These are phyloP conservation scores for Notodonta ziczac DNA, from an alignment of 2,888 invertebrate genomes.

Conservation along the genomic window DNA sequence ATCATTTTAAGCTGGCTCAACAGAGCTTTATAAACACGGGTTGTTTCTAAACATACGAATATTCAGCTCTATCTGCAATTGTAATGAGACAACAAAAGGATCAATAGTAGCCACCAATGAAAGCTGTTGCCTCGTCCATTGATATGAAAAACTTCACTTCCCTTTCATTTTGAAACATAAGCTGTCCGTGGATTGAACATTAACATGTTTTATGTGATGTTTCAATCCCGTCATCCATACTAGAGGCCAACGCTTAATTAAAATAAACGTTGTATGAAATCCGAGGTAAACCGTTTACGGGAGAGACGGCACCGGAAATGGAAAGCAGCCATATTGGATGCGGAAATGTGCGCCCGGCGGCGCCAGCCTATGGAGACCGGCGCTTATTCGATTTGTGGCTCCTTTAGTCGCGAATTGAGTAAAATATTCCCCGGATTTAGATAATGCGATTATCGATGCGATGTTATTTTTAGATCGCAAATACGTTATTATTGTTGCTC, in stretches of 20 bases:
- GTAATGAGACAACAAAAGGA: neutral
- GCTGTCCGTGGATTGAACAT: constrained; percentile 21
- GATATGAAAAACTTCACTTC: constrained; percentile 20
- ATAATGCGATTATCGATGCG: constrained; percentile 2
- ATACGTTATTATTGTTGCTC: too few relatives aligned
- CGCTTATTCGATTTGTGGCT: constrained; percentile 44
- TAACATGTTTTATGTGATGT: constrained; percentile 23
- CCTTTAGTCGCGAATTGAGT: constrained; percentile 27
- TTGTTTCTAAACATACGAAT: too few relatives aligned
- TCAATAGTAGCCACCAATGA: neutral
- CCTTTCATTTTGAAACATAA: constrained; percentile 28
- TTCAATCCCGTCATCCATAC: constrained; percentile 42
- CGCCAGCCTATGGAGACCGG: constrained; percentile 26
- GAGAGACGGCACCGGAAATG: constrained; percentile 75
- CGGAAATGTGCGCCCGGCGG: constrained; percentile 70
- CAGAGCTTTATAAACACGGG: too few relatives aligned
- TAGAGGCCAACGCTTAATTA: constrained; percentile 52
- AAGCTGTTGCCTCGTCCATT: neutral
- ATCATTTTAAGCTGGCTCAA: too few relatives aligned
- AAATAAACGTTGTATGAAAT: constrained; percentile 75
- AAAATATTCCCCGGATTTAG: constrained; percentile 26
- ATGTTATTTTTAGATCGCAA: neutral
- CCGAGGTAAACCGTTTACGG: constrained; percentile 71
- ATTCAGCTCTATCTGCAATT: too few relatives aligned
- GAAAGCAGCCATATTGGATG: constrained; percentile 79